Conservation (phyloP, 2,797 vertebrate genomes). For the Cyprinodon diabolis region DNA sequence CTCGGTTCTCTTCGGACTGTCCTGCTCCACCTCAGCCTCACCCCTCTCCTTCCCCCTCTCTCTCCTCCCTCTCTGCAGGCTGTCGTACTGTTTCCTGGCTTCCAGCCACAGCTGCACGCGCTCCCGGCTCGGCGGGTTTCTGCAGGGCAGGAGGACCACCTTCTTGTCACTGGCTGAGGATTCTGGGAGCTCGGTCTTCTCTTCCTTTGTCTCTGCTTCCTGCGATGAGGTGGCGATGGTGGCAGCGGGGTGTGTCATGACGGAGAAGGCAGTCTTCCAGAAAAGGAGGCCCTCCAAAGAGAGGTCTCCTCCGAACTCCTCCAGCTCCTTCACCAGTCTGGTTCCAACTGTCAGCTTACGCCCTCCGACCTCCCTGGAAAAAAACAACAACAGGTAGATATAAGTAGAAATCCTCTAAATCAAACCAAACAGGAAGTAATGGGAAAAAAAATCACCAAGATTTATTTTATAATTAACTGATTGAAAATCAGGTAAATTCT, state of each 20-base stretch:
- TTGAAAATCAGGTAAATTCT: no score
- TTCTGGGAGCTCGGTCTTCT: constrained; percentile 63
- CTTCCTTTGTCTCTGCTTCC: constrained; percentile 44
- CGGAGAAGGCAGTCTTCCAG: constrained; percentile 96
- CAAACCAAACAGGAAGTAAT: constrained; percentile 9
- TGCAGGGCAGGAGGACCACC: constrained; percentile 94
- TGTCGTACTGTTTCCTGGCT: constrained; percentile 91
- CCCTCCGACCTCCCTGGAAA: constrained; percentile 91
- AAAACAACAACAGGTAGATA: not conserved
- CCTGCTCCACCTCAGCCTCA: constrained; percentile 19
- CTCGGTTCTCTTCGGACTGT: not conserved
- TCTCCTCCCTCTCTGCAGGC: constrained; percentile 79
- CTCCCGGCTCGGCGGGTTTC: constrained; percentile 89
- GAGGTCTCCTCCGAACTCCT: constrained; percentile 93
- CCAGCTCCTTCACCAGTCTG: constrained; percentile 87
- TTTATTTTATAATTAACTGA: no score
- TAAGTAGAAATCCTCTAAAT: constrained; percentile 11
- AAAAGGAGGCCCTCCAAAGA: constrained; percentile 91
- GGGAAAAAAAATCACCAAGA: no score
- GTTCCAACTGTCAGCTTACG: constrained; percentile 89
- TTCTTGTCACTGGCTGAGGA: constrained; percentile 86
- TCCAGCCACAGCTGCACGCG: constrained; percentile 93
- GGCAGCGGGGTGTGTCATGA: constrained; percentile 87
- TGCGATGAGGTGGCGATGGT: constrained; percentile 65
- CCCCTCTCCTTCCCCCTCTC: constrained; percentile 7